A percentile compares a stretch with the other conserved stretches of the same genome.
These are phyloP conservation scores for Plecturocebus donacophilus DNA, from an alignment of 2,113 vertebrate species.

Conservation along the genomic window DNA sequence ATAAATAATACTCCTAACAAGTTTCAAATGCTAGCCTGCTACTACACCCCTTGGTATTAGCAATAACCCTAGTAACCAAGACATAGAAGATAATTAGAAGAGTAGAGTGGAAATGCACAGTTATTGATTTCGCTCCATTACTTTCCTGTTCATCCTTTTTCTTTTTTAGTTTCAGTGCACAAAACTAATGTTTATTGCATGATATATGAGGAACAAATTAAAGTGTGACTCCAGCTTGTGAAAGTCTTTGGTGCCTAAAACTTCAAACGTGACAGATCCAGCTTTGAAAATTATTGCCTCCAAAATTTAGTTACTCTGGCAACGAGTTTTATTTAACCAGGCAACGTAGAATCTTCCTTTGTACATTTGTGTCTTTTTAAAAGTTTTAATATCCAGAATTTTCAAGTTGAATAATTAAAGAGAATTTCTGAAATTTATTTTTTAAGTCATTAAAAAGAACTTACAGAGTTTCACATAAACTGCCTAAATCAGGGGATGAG, in stretches of 20 bases:
- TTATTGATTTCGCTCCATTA: neutral
- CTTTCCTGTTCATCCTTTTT: neutral
- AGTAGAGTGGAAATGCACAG: neutral
- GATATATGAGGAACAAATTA: slow-evolving; percentile 61
- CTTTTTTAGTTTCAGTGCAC: slow-evolving; percentile 36
- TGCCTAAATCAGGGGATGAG: neutral
- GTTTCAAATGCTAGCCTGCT: neutral
- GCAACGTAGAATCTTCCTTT: neutral
- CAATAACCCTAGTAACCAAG: neutral
- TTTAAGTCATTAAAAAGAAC: neutral
- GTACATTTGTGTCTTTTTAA: neutral
- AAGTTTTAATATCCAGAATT: neutral
- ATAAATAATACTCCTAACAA: neutral
- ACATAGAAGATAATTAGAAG: neutral
- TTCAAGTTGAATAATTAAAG: neutral
- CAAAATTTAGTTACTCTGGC: slow-evolving; percentile 5
- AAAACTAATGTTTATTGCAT: slow-evolving; percentile 33
- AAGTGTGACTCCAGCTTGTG: slow-evolving; percentile 54
- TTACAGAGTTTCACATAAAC: neutral
- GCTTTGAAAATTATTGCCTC: neutral
- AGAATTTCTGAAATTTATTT: neutral
- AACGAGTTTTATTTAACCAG: neutral
- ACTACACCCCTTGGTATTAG: neutral
- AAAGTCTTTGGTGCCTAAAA: slow-evolving; percentile 46
- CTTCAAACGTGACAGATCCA: slow-evolving; percentile 26